Evolutionary conservation across 2,888 invertebrate species (phyloP), one percentile per base, ranked within the genome.

Genomic region (Trachelus tabidus): DNA sequence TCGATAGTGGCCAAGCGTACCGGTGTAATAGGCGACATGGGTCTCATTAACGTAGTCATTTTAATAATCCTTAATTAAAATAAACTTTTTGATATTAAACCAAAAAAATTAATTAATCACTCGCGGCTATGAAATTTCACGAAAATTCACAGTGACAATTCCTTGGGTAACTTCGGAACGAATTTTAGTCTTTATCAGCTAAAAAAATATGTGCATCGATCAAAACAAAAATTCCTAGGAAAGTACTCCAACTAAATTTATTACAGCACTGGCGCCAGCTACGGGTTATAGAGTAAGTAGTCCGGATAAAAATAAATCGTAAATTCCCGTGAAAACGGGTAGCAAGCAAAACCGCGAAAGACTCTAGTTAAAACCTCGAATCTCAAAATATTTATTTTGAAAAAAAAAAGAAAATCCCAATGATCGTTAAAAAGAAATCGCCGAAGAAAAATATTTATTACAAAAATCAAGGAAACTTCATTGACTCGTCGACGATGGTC

Each of bases 1-100:
- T 85, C 85, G 82, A 89, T 87, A 34, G 89, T 90, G 33, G 88
- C 89, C 84, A 87, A 83, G 80, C 85, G 89, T 83, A 83, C 81
- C 75, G 87, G 86, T 73, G 87, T 85, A 37, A 81, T 78, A 69
- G 90, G 87, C 77, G 89, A 87, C 78, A 82, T 82, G 75, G 88
- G 81, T 81, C 87, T 88, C 82, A 81, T 85, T 77, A 84, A 77
- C 71, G 85, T 85, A 80, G 88, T 84, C 88, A 87, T 89, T 75
- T 79, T 77, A 34, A 31, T 31, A 1, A 9, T 33, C 30, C 11
- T 71, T 23, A 40, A 40, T 56, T 23, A 23, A 56, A 56, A 56
- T 23, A 15, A 23, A 56, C 56, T 23, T 56, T 23, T 56, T 15
- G 56, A 56, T 56, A 23, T 56, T 56, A 15, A 23, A 23, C 23